phyloP scores from a whole-genome alignment of 2,797 vertebrate genomes.

The Scleropages formosus region DNA sequence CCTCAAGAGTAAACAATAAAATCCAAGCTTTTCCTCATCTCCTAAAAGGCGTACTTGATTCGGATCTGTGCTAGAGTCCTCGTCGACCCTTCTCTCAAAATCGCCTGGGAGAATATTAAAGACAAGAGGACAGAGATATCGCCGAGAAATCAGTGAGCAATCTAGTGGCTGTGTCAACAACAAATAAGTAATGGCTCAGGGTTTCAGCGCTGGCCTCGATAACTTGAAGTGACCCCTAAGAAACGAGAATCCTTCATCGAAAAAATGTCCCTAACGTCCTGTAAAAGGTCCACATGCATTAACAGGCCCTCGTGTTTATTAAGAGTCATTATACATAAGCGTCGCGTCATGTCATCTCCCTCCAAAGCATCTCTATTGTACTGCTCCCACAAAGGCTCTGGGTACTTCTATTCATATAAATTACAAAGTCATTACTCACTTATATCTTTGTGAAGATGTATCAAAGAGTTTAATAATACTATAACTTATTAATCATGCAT shows the following conservation, averaged over 20 bases:
- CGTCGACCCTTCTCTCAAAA: neutral
- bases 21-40: too few relatives aligned
- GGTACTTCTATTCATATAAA: slow-evolving; percentile 28
- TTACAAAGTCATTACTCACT: slow-evolving; percentile 35
- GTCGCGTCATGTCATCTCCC: slow-evolving; percentile 12
- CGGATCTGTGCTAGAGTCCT: too few relatives aligned
- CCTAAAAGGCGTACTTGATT: too few relatives aligned
- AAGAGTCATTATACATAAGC: slow-evolving; percentile 12
- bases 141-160: slow-evolving; percentile 33
- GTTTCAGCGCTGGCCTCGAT: slow-evolving; percentile 25
- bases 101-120: slow-evolving; percentile 29
- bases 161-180: slow-evolving; percentile 47
- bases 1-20: too few relatives aligned
- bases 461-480: slow-evolving; percentile 56
- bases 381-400: neutral
- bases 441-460: slow-evolving; percentile 47
- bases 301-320: slow-evolving; percentile 18
- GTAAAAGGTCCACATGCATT: slow-evolving; percentile 15
- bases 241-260: slow-evolving; percentile 16
- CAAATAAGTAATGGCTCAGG: slow-evolving; percentile 43
- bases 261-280: slow-evolving; percentile 9
- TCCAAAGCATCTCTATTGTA: neutral
- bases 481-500: slow-evolving; percentile 67
- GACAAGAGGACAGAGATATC: slow-evolving; percentile 32
- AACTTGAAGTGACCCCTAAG: neutral